phyloP scores from a whole-genome alignment of 35 echinoderm and acorn worm species.

The Patiria miniata region DNA sequence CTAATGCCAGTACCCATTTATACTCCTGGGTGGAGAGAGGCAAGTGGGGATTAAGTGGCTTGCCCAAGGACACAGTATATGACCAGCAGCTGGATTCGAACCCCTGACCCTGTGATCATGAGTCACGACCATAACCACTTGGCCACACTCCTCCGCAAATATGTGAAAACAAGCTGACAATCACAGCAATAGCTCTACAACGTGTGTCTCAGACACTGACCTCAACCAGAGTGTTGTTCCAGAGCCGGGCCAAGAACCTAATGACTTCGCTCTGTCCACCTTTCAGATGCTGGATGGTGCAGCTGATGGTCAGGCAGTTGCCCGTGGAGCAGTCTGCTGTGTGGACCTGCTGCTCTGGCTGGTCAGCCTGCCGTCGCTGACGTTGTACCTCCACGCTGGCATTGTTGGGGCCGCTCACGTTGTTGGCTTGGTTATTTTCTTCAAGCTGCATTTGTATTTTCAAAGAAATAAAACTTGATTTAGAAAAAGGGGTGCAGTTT shows the following conservation, averaged over 20 bases:
- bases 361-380: background rate
- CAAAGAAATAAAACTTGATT: background rate
- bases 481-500: background rate
- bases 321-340: slow-evolving; percentile 16
- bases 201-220: background rate
- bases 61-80: no score
- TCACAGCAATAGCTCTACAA: no score
- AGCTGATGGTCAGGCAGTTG: slow-evolving; percentile 6
- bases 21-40: no score
- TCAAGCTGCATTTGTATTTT: background rate
- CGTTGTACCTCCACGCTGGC: background rate
- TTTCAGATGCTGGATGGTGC: background rate
- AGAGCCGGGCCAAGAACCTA: background rate
- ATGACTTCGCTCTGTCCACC: slow-evolving; percentile 32
- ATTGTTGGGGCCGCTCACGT: background rate
- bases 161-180: no score
- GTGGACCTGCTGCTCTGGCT: background rate
- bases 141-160: no score
- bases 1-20: no score
- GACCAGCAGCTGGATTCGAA: no score
- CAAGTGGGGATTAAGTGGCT: no score
- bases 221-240: slow-evolving; percentile 30
- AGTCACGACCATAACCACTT: no score
- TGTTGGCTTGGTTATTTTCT: background rate
- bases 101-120: no score